A percentile compares a stretch with the other conserved stretches of the same genome.
phyloP scores from a whole-genome alignment of 2,797 vertebrate genomes.

The Cyprinella venusta region DNA sequence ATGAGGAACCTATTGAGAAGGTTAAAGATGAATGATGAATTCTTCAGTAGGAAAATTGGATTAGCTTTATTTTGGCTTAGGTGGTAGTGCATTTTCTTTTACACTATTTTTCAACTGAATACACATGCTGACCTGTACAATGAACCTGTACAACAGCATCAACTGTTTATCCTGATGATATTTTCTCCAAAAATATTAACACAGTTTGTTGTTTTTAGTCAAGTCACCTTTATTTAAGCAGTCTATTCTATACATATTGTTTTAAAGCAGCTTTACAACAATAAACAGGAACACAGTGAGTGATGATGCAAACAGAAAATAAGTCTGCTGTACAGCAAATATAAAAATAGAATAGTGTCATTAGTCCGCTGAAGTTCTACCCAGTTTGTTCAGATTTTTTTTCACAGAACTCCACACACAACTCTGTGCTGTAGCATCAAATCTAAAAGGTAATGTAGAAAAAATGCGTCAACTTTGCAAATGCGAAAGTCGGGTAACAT shows the following conservation, averaged over 20 bases:
- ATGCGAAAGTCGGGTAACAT: not conserved
- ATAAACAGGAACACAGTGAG: not conserved
- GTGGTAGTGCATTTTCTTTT: not conserved
- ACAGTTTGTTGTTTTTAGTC: not conserved
- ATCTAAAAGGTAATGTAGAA: not conserved
- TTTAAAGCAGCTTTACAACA: not conserved
- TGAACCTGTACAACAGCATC: not conserved
- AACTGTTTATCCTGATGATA: not conserved
- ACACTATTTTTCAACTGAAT: not conserved
- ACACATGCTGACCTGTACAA: not conserved
- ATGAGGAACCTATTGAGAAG: conserved; percentile 5
- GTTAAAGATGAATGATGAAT: conserved; percentile 27
- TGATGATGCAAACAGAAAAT: too few species aligned
- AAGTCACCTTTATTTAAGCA: not conserved
- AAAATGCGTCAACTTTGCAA: not conserved
- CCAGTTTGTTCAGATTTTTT: not conserved
- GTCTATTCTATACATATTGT: not conserved
- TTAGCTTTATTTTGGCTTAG: conserved; percentile 7
- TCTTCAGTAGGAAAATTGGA: not conserved
- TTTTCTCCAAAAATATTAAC: not conserved
- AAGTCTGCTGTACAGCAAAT: not conserved
- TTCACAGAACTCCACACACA: not conserved
- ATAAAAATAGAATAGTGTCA: not conserved
- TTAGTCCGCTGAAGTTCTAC: too few species aligned
- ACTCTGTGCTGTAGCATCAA: not conserved